Evolutionary conservation across 2,113 vertebrate genomes (phyloP), one percentile per base, ranked within the genome.

Genomic region (Notarius lentiginosus): DNA sequence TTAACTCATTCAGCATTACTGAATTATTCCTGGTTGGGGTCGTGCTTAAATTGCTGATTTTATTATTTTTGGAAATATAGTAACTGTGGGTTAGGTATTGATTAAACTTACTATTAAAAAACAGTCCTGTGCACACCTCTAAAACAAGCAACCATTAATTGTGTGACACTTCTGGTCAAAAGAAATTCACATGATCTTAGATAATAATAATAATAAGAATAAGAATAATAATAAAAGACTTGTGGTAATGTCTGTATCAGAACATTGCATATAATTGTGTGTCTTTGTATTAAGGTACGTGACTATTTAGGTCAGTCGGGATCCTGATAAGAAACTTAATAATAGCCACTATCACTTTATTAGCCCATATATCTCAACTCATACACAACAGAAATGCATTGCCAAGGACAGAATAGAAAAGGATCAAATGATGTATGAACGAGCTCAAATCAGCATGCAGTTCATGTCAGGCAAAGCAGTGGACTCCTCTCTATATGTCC

Each of bases 391-490:
- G 58, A 83, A 87, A 87, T 58, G 70, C 68, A 76, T 34, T 75
- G 55, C 22, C 66, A 75, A 82, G 55, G 68, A 76, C 79, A 75
- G 55, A 73, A 73, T 8, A 86, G 75, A 73, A 82, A 83, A 73
- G 83, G 79, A 79, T 83, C 41, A 83, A 86, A 88, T 53, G 65
- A 86, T 49, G 73, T 60, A 65, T 60, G 83, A 73, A 81, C 79
- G 63, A 87, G 85, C 15, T 81, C 79, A 82, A 83, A 87, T 86
- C 86, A 86, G 88, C 92, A 92, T 92, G 92, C 92, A 90, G 83
- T 86, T 84, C 76, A 90, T 76, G 49, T 65, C 88, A 88, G 88
- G 87, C 86, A 85, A 90, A 85, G 76, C 22, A 58, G 70, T 17
- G 84, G 73, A 76, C 68, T 41, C 72, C 15, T 34, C 60, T 53